Percentiles rank a stretch among this genome's conserved stretches.
phyloP scores from a whole-genome alignment of 2,888 invertebrate genomes.

The Heliothis peltigera region DNA sequence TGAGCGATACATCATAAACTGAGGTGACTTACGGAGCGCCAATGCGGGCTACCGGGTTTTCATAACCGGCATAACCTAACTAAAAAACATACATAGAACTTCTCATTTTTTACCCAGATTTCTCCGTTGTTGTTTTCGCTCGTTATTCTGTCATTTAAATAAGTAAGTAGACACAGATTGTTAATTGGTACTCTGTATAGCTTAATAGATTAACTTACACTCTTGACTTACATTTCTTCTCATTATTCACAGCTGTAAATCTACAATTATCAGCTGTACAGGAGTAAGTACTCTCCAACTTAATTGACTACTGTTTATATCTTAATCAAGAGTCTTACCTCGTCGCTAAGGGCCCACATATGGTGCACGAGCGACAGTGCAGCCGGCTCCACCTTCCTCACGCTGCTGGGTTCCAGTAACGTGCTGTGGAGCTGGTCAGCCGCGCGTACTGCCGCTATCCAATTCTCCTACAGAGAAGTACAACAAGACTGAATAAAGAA shows the following conservation, averaged over 20 bases:
- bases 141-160: too few relatives aligned
- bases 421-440: constrained; percentile 86
- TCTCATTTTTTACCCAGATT: too few relatives aligned
- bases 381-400: constrained; percentile 80
- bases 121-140: too few relatives aligned
- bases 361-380: constrained; percentile 84
- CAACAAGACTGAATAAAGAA: not conserved
- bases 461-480: constrained; percentile 78
- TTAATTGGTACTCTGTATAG: too few relatives aligned
- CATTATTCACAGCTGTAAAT: too few relatives aligned
- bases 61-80: not conserved
- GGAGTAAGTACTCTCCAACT: too few relatives aligned
- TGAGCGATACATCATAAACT: constrained; percentile 34
- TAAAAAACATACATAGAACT: not conserved
- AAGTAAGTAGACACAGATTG: too few relatives aligned
- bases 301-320: not conserved
- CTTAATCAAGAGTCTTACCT: constrained; percentile 66
- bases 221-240: too few relatives aligned
- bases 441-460: constrained; percentile 86
- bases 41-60: constrained; percentile 35
- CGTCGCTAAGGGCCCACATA: constrained; percentile 87
- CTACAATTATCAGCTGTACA: too few relatives aligned
- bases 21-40: not conserved
- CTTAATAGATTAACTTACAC: too few relatives aligned
- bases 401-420: constrained; percentile 76